A percentile compares a stretch with the other conserved stretches of the same genome.
Conservation (phyloP, 2,888 invertebrate species). For the Oscheius onirici region DNA sequence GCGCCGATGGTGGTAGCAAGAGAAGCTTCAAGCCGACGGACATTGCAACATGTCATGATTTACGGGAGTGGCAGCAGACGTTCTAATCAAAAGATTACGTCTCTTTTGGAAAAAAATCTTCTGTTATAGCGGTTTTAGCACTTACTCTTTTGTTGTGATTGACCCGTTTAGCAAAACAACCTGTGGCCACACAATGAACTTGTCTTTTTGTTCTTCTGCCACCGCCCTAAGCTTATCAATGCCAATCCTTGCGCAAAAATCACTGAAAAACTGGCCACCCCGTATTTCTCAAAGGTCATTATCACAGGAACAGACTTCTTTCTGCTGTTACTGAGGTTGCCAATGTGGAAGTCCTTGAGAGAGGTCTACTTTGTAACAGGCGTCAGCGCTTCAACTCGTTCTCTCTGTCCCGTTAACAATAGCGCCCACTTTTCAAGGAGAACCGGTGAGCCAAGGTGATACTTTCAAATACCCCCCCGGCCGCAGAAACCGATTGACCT, state of each 20-base stretch:
- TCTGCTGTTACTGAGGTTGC: slow-evolving; percentile 11
- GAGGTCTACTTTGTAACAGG: slow-evolving; percentile 30
- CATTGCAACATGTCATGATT: slow-evolving; percentile 9
- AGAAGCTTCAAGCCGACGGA: background rate
- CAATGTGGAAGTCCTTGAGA: slow-evolving; percentile 30
- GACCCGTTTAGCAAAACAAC: slow-evolving; percentile 25
- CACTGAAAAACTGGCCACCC: background rate
- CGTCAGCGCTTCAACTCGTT: slow-evolving; percentile 34
- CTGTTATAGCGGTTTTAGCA: too few species aligned
- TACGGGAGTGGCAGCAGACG: background rate
- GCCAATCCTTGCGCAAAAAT: background rate
- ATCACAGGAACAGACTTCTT: slow-evolving; percentile 5
- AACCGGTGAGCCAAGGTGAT: slow-evolving; percentile 29
- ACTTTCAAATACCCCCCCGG: slow-evolving; percentile 22
- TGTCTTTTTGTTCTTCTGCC: too few species aligned
- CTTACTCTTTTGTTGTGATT: too few species aligned
- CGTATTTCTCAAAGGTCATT: slow-evolving; percentile 5
- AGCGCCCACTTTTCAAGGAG: slow-evolving; percentile 27
- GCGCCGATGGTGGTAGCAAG: background rate
- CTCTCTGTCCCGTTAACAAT: slow-evolving; percentile 24
- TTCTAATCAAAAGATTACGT: background rate
- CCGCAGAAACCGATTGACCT: slow-evolving; percentile 27
- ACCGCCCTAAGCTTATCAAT: too few species aligned
- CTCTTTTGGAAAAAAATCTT: background rate
- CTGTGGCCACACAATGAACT: background rate